phyloP scores from a whole-genome alignment of 2,797 vertebrate genomes.

The Squalus acanthias region DNA sequence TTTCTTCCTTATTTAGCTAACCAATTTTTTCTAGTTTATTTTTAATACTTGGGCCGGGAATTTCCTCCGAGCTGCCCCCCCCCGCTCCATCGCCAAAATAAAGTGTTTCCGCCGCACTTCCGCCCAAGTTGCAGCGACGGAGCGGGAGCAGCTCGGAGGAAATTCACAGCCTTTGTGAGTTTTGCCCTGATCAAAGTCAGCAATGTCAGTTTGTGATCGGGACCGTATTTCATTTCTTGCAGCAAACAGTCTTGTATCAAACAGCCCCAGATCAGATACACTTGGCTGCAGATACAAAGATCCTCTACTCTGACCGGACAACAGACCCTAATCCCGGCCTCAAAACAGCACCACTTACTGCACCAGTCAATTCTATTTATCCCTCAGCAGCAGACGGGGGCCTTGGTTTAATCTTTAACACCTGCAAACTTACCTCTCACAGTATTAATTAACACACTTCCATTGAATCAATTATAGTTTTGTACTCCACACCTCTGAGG shows the following conservation, averaged over 20 bases:
- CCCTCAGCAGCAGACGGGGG: background rate
- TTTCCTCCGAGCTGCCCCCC: background rate
- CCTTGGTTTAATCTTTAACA: background rate
- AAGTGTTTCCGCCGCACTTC: background rate
- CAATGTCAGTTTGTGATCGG: background rate
- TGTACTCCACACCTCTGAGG: background rate
- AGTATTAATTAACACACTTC: background rate
- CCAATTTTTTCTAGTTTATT: background rate
- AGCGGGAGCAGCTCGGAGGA: background rate
- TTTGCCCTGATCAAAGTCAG: background rate
- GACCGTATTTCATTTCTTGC: background rate
- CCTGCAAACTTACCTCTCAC: background rate
- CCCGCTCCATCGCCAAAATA: background rate
- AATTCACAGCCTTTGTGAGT: background rate
- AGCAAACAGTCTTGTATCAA: background rate
- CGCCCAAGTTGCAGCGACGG: background rate
- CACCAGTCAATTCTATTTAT: background rate
- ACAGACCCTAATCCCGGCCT: background rate
- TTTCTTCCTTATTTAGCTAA: background rate
- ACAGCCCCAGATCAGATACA: background rate
- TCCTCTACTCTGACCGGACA: background rate
- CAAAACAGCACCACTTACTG: background rate
- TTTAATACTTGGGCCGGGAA: background rate
- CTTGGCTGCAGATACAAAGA: background rate
- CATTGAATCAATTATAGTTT: background rate